A percentile compares a stretch with the other conserved stretches of the same genome.
Evolutionary conservation across 53 echinoderm and acorn worm genomes (phyloP).

Genomic region (Mesocentrotus franciscanus): DNA sequence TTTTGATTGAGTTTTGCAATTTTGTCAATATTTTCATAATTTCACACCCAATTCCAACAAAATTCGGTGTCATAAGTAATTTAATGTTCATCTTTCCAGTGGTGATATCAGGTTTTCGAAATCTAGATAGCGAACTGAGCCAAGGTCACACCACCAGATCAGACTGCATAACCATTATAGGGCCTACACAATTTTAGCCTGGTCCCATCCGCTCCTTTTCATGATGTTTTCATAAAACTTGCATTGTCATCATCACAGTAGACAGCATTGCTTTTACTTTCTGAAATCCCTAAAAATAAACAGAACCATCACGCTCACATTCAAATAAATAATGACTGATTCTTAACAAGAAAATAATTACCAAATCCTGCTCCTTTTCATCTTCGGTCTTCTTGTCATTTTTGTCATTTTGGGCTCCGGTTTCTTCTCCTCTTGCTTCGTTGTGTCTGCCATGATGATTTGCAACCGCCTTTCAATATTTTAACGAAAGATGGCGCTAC

Average conservation of each 20-base stretch:
- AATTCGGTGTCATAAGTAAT: no score
- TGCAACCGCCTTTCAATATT: not conserved
- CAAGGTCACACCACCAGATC: no score
- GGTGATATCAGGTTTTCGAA: no score
- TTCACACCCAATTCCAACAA: no score
- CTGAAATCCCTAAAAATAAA: not conserved
- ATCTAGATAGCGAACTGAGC: no score
- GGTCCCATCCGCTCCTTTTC: constrained; percentile 5
- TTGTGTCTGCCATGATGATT: constrained; percentile 50
- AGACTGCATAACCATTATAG: no score
- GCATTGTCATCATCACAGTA: constrained; percentile 7
- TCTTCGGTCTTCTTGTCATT: constrained; percentile 57
- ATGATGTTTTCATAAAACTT: constrained; percentile 4
- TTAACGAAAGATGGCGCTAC: constrained; percentile 12
- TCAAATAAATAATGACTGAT: not conserved
- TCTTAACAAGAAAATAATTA: not conserved
- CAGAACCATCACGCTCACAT: no score
- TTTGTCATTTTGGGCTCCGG: not conserved
- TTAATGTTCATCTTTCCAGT: no score
- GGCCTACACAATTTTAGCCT: not conserved
- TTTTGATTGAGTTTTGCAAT: no score
- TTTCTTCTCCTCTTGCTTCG: constrained; percentile 31
- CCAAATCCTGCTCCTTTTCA: constrained; percentile 45
- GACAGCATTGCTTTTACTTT: not conserved
- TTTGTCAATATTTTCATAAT: no score